Percentiles rank a stretch among this genome's conserved stretches.
Conservation (phyloP, 1,140 invertebrate genomes). For the Liolophura sinensis region DNA sequence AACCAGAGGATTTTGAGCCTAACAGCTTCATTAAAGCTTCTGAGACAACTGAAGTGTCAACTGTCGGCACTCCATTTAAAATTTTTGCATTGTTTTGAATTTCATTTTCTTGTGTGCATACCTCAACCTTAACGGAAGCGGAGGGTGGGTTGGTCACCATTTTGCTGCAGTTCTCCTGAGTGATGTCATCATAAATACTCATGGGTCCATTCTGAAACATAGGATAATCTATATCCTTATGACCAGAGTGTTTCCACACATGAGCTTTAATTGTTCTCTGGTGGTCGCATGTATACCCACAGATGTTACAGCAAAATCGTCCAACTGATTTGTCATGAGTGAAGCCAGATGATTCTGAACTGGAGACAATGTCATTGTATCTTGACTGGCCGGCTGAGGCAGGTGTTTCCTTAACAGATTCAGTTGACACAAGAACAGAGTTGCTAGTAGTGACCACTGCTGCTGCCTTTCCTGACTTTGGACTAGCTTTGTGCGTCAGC, state of each 20-base stretch:
- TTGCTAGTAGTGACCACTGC: too few relatives aligned
- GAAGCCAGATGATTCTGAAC: conserved; percentile 24
- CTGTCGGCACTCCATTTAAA: too few relatives aligned
- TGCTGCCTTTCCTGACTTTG: conserved; percentile 5
- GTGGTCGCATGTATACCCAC: conserved; percentile 54
- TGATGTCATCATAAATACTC: conserved; percentile 48
- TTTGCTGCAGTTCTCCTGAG: too few relatives aligned
- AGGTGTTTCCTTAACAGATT: neutral
- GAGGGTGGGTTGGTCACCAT: too few relatives aligned
- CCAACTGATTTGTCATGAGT: conserved; percentile 37
- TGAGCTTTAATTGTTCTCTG: conserved; percentile 59
- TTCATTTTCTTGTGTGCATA: too few relatives aligned
- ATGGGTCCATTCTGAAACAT: conserved; percentile 57
- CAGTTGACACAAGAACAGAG: conserved; percentile 16
- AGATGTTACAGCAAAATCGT: conserved; percentile 50
- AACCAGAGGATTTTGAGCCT: too few relatives aligned
- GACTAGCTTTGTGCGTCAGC: conserved; percentile 33
- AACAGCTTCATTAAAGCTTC: too few relatives aligned
- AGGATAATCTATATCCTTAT: conserved; percentile 54
- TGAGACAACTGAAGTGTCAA: too few relatives aligned
- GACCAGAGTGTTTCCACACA: conserved; percentile 58
- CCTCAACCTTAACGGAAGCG: too few relatives aligned
- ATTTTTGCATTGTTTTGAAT: too few relatives aligned
- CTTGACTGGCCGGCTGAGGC: neutral
- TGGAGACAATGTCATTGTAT: neutral